Percentiles rank a stretch among this genome's conserved stretches.
Evolutionary conservation across 2,113 vertebrate species (phyloP).

Genomic region (Chamaetylas fuelleborni): DNA sequence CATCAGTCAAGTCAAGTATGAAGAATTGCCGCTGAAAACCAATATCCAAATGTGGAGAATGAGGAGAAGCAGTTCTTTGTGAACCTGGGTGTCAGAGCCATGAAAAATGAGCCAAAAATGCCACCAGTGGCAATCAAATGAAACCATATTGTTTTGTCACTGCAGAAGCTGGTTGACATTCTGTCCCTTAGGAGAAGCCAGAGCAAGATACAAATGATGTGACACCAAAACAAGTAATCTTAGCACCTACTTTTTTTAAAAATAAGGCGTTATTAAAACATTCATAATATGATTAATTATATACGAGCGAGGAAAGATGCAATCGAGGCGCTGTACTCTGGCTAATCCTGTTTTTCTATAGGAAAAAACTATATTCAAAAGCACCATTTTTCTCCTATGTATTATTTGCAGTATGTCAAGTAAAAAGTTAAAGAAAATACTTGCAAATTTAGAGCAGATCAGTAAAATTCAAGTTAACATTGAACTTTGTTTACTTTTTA

Average conservation of each 20-base stretch:
- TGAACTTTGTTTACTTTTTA: neutral
- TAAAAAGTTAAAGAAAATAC: neutral
- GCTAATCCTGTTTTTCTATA: neutral
- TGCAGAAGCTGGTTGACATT: neutral
- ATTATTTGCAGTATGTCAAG: neutral
- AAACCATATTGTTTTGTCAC: neutral
- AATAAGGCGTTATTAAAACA: neutral
- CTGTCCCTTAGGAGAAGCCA: neutral
- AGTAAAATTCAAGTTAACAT: neutral
- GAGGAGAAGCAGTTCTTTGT: neutral
- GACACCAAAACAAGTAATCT: neutral
- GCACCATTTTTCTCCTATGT: neutral
- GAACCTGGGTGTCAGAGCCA: neutral
- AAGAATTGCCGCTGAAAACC: neutral
- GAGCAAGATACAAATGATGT: neutral
- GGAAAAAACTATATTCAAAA: neutral
- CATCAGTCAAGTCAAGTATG: neutral
- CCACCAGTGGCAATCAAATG: neutral
- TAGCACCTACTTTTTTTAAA: neutral
- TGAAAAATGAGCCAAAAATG: conserved; percentile 11
- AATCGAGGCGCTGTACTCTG: neutral
- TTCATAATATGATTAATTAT: neutral
- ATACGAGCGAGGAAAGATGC: neutral
- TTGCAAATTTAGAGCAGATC: neutral
- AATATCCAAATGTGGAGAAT: neutral